Conservation (phyloP, 2,888 invertebrate species). For the Formica aserva region DNA sequence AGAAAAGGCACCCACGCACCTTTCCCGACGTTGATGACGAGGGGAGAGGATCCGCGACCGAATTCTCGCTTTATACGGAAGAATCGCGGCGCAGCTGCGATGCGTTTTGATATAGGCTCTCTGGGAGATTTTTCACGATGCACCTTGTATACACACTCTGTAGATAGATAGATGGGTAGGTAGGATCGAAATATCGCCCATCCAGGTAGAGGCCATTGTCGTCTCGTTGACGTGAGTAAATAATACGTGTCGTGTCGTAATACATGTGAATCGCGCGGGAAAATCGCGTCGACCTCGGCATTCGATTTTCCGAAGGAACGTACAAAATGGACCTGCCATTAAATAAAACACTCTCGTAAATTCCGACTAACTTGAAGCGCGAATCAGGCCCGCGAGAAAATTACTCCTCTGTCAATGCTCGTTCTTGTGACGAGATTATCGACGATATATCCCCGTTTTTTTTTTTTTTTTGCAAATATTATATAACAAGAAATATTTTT, state of each 20-base stretch:
- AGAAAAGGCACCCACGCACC: conserved; percentile 77
- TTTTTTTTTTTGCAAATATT: neutral
- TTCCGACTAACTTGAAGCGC: neutral
- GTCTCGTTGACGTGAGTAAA: conserved; percentile 46
- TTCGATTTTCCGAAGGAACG: neutral
- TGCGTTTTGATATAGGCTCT: conserved; percentile 42
- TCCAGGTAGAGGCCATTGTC: conserved; percentile 34
- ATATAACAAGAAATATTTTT: neutral
- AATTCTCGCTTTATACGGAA: neutral
- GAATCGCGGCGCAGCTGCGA: conserved; percentile 56
- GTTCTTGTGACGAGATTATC: neutral
- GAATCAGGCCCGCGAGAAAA: neutral
- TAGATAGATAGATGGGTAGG: neutral
- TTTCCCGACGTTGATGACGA: conserved; percentile 57
- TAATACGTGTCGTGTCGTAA: conserved; percentile 8
- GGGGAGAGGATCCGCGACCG: neutral
- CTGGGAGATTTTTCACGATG: conserved; percentile 38
- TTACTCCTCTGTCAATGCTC: neutral
- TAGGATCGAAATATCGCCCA: neutral
- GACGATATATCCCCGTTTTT: neutral
- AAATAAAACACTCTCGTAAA: neutral
- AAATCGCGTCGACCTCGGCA: neutral
- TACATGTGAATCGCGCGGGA: neutral
- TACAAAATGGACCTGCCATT: neutral
- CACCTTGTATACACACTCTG: conserved; percentile 51